Evolutionary conservation across 2,888 invertebrate species (phyloP).

Genomic region (Cheilosia impressa): DNA sequence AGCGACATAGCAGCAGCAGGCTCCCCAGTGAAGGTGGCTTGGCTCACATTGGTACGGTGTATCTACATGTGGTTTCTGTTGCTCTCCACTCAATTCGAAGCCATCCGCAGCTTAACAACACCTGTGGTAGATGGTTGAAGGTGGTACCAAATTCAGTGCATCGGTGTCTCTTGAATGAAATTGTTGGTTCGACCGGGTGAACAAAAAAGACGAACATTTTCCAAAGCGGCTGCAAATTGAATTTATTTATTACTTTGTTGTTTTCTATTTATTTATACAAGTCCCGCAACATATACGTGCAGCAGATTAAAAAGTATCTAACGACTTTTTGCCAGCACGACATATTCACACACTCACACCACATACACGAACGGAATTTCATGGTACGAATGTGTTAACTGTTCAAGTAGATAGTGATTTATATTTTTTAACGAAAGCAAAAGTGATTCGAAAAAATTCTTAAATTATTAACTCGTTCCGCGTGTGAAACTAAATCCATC

Average conservation of each 20-base stretch:
- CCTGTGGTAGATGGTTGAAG: constrained; percentile 73
- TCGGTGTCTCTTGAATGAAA: constrained; percentile 83
- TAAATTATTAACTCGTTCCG: constrained; percentile 22
- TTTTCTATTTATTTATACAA: constrained; percentile 25
- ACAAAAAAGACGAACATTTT: constrained; percentile 14
- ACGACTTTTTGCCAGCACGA: constrained; percentile 69
- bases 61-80: constrained; percentile 58
- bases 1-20: too few relatives aligned
- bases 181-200: constrained; percentile 79
- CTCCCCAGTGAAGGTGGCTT: constrained; percentile 62
- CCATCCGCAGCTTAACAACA: constrained; percentile 51
- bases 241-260: constrained; percentile 35
- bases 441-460: constrained; percentile 46
- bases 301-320: constrained; percentile 65
- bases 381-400: constrained; percentile 63
- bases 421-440: constrained; percentile 60
- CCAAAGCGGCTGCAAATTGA: constrained; percentile 23
- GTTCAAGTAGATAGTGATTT: constrained; percentile 23
- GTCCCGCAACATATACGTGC: constrained; percentile 52
- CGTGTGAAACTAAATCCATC: constrained; percentile 44
- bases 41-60: constrained; percentile 35
- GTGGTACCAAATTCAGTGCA: constrained; percentile 82
- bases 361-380: constrained; percentile 64
- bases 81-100: constrained; percentile 61
- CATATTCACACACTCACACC: constrained; percentile 22